These are phyloP conservation scores for Cinara cedri DNA, from an alignment of 2,888 invertebrate genomes.

Conservation along the genomic window DNA sequence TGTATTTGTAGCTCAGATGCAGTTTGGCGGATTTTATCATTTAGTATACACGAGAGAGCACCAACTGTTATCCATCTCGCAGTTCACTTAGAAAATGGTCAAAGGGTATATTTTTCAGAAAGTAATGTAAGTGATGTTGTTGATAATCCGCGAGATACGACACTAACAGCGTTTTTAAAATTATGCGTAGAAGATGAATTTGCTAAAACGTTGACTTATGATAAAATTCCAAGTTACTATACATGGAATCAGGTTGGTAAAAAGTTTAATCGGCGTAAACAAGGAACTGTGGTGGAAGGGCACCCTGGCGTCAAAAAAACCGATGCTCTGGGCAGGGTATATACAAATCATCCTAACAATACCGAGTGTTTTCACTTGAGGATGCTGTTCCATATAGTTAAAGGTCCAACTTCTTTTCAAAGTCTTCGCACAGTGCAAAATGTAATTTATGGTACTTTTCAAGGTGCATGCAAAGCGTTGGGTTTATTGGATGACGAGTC, in stretches of 20 bases:
- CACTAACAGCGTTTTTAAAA: background rate
- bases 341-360: conserved; percentile 61
- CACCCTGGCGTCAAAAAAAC: conserved; percentile 58
- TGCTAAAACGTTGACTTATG: background rate
- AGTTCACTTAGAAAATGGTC: conserved; percentile 60
- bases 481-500: conserved; percentile 59
- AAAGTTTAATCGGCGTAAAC: conserved; percentile 50
- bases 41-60: conserved; percentile 61
- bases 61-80: conserved; percentile 61
- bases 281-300: conserved; percentile 59
- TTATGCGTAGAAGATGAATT: background rate
- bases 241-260: conserved; percentile 7
- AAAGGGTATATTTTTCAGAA: conserved; percentile 52
- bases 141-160: background rate
- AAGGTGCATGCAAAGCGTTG: conserved; percentile 52
- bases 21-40: conserved; percentile 61
- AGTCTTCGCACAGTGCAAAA: background rate
- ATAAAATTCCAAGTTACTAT: background rate
- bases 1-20: conserved; percentile 61
- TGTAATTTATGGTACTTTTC: conserved; percentile 48
- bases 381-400: conserved; percentile 8
- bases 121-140: background rate
- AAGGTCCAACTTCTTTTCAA: conserved; percentile 10
- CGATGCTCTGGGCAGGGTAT: conserved; percentile 61
- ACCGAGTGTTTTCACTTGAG: background rate